Conservation (phyloP, 1,140 invertebrate genomes). For the Trichogramma pretiosum region DNA sequence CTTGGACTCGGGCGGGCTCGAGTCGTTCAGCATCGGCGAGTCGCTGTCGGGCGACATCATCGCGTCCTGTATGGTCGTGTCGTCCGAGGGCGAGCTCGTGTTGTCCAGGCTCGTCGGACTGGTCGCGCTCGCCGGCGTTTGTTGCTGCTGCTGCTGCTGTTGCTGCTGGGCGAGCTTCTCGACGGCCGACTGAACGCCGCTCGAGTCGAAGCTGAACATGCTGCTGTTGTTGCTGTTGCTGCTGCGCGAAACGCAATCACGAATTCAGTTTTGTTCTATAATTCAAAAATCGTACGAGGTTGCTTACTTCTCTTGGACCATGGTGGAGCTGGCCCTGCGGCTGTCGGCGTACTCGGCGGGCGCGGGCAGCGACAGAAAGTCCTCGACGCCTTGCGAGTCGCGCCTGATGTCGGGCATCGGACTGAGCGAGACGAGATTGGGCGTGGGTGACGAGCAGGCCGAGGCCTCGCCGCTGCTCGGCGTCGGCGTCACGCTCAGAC, state of each 20-base stretch:
- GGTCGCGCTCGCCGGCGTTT: too few species aligned
- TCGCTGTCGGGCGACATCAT: conserved; percentile 41
- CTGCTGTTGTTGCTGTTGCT: too few species aligned
- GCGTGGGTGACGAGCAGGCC: conserved; percentile 53
- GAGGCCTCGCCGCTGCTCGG: conserved; percentile 47
- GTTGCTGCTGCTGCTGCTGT: conserved; percentile 33
- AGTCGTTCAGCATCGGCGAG: conserved; percentile 25
- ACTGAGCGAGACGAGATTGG: conserved; percentile 54
- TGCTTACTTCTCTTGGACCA: too few species aligned
- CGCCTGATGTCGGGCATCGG: conserved; percentile 59
- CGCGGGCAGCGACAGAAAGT: conserved; percentile 54
- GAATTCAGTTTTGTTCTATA: too few species aligned
- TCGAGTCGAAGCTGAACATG: conserved; percentile 29
- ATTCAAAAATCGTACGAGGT: too few species aligned
- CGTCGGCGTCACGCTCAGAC: conserved; percentile 34
- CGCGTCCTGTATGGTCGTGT: conserved; percentile 26
- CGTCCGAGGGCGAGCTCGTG: conserved; percentile 31
- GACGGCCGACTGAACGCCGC: conserved; percentile 18
- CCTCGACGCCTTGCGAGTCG: conserved; percentile 52
- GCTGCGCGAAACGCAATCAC: too few species aligned
- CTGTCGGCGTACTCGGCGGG: conserved; percentile 68
- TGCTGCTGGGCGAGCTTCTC: conserved; percentile 31
- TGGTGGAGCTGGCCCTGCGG: conserved; percentile 58
- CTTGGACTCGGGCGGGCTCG: conserved; percentile 20
- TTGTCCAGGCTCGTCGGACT: too few species aligned